A percentile compares a stretch with the other conserved stretches of the same genome.
Conservation (phyloP, 2,888 invertebrate species). For the Tenthredo distinguenda region DNA sequence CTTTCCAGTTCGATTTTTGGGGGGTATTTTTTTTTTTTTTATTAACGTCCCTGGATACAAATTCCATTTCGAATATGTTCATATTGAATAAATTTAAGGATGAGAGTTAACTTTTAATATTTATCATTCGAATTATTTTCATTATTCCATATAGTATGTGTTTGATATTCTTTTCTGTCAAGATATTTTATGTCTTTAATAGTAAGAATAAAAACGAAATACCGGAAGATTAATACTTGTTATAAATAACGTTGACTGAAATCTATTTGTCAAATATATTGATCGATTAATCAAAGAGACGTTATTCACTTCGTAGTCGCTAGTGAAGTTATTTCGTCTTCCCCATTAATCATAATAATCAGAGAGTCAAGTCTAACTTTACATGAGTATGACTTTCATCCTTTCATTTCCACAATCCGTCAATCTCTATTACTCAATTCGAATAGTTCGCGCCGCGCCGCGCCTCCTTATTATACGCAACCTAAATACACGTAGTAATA, state of each 20-base stretch:
- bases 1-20: background rate
- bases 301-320: too few species aligned
- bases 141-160: background rate
- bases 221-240: background rate
- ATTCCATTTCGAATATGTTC: too few species aligned
- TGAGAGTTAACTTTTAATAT: too few species aligned
- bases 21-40: background rate
- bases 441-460: background rate
- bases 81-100: too few species aligned
- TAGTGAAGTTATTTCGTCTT: too few species aligned
- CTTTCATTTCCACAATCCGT: too few species aligned
- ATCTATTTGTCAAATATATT: background rate
- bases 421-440: background rate
- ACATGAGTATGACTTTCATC: too few species aligned
- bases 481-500: background rate
- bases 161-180: background rate
- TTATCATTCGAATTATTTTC: background rate
- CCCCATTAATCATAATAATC: too few species aligned
- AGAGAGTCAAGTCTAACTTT: too few species aligned
- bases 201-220: background rate
- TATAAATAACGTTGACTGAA: background rate
- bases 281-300: background rate
- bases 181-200: background rate
- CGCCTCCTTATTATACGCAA: background rate
- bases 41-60: too few species aligned